A percentile compares a stretch with the other conserved stretches of the same genome.
These are phyloP conservation scores for Thalassoma bifasciatum DNA, from an alignment of 2,113 vertebrate genomes.

Conservation along the genomic window DNA sequence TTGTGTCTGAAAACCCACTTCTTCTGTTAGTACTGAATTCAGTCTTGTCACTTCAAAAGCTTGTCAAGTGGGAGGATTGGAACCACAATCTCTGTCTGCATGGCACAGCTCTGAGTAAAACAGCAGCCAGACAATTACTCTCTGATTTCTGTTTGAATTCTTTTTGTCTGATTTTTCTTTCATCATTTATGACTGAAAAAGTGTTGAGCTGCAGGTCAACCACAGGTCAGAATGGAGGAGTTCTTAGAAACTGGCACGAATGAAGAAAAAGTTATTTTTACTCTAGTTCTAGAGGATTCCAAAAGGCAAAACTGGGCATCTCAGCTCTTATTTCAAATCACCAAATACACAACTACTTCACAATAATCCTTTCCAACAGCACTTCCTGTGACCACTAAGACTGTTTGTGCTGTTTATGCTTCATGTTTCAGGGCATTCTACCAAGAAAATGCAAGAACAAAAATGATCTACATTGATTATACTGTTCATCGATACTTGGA, in stretches of 20 bases:
- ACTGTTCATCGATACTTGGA: too few species aligned
- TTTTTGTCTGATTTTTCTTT: constrained; percentile 13
- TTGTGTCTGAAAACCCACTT: constrained; percentile 69
- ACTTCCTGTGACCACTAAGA: too few species aligned
- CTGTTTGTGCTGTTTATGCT: too few species aligned
- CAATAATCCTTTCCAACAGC: too few species aligned
- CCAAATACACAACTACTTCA: not conserved
- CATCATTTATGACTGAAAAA: constrained; percentile 17
- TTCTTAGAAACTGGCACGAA: not conserved
- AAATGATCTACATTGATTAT: too few species aligned
- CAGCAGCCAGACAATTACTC: constrained; percentile 29
- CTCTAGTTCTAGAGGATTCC: too few species aligned
- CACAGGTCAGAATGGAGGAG: constrained; percentile 36
- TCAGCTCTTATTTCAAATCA: not conserved
- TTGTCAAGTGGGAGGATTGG: constrained; percentile 19
- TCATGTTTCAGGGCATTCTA: too few species aligned
- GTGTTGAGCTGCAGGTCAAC: constrained; percentile 27
- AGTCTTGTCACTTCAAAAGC: constrained; percentile 64
- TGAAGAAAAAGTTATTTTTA: not conserved
- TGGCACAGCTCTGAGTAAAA: constrained; percentile 63
- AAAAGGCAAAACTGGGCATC: too few species aligned
- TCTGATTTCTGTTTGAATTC: constrained; percentile 61
- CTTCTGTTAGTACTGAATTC: constrained; percentile 64
- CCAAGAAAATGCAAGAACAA: too few species aligned
- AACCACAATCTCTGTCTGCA: constrained; percentile 60